A percentile compares a stretch with the other conserved stretches of the same genome.
Conservation (phyloP, 2,113 vertebrate species). For the Sprattus sprattus region DNA sequence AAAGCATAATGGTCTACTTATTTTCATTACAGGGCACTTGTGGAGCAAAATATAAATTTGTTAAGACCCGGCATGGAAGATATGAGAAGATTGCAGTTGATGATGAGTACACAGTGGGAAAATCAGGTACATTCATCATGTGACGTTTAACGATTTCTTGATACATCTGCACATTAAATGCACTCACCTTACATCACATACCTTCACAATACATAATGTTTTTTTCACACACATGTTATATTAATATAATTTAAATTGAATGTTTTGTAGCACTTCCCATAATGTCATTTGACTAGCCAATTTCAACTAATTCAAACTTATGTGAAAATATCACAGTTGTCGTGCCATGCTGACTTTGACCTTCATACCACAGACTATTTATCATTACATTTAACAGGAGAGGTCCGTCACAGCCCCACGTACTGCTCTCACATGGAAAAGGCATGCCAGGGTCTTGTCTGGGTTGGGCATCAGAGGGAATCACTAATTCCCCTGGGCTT, state of each 20-base stretch:
- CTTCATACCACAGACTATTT: neutral
- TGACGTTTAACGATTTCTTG: neutral
- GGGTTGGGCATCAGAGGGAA: neutral
- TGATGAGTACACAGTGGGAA: constrained; percentile 49
- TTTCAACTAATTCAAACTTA: neutral
- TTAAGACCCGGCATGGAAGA: constrained; percentile 85
- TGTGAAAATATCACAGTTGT: neutral
- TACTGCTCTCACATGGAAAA: neutral
- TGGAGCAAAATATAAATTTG: constrained; percentile 82
- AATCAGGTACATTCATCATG: constrained; percentile 55
- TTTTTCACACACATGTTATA: too few relatives aligned
- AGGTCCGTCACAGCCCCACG: neutral
- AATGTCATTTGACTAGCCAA: neutral
- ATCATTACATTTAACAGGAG: neutral
- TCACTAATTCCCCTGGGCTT: neutral
- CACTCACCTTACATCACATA: too few relatives aligned
- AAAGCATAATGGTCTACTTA: neutral
- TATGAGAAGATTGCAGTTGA: constrained; percentile 84
- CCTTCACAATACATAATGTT: too few relatives aligned
- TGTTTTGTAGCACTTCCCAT: too few relatives aligned
- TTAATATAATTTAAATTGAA: too few relatives aligned
- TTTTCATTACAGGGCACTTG: constrained; percentile 63
- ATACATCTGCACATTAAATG: neutral
- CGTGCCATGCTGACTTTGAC: neutral
- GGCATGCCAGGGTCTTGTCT: neutral